A percentile compares a stretch with the other conserved stretches of the same genome.
These are phyloP conservation scores for Acheta domesticus DNA, from an alignment of 2,888 invertebrate genomes.

Conservation along the genomic window DNA sequence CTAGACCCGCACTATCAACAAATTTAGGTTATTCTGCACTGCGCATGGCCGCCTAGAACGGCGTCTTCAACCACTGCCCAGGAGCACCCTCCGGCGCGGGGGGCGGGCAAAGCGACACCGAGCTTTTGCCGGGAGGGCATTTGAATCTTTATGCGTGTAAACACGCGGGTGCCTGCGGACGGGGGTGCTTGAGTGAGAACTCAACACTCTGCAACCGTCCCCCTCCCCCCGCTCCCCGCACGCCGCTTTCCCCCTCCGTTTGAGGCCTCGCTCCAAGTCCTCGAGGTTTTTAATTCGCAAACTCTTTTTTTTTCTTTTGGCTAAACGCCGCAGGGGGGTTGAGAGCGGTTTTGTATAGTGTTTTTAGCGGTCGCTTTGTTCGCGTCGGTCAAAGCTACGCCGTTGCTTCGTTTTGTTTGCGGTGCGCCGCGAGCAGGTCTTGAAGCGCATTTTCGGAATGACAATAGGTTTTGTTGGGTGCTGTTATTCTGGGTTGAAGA, in stretches of 20 bases:
- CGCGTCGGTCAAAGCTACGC: not conserved
- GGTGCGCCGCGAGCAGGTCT: no score
- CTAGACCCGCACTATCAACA: no score
- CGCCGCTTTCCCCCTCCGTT: not conserved
- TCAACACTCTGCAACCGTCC: not conserved
- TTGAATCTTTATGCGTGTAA: slow-evolving; percentile 18
- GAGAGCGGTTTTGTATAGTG: not conserved
- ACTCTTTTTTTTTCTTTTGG: not conserved
- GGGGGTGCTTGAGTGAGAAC: not conserved
- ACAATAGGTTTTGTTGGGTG: no score
- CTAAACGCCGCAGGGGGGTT: not conserved
- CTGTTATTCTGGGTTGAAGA: no score
- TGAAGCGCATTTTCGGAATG: no score
- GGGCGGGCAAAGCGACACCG: no score
- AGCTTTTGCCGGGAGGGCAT: not conserved
- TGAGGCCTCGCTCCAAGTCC: not conserved
- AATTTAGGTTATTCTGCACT: no score
- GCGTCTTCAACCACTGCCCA: no score
- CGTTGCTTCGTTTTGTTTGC: not conserved
- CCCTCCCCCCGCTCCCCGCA: not conserved
- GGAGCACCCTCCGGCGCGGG: no score
- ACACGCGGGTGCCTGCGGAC: not conserved
- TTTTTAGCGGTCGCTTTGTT: slow-evolving; percentile 18
- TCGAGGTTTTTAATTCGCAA: not conserved
- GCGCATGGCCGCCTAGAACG: no score